phyloP scores from a whole-genome alignment of 2,888 invertebrate genomes.

The Ashinkailepas kermadecensis region DNA sequence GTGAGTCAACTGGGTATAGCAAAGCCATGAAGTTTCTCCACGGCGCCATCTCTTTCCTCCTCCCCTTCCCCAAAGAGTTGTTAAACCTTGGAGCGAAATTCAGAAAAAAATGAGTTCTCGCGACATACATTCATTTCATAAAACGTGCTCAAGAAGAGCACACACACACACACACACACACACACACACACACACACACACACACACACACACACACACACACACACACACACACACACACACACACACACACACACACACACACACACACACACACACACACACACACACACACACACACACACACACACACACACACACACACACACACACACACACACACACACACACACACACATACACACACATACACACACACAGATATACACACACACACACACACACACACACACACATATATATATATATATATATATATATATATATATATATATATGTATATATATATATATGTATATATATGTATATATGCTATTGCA shows the following conservation, averaged over 20 bases:
- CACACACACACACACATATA: neutral
- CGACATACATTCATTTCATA: too few species aligned
- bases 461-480: neutral
- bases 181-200: neutral
- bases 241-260: neutral
- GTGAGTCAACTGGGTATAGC: too few species aligned
- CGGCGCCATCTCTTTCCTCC: too few species aligned
- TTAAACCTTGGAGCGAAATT: too few species aligned
- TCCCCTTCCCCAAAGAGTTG: too few species aligned
- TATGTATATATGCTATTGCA: too few species aligned
- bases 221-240: slow-evolving; percentile 1
- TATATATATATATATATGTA: slow-evolving; percentile 20
- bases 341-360: slow-evolving; percentile 9
- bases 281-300: neutral
- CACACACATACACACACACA: neutral
- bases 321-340: neutral
- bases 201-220: slow-evolving; percentile 3
- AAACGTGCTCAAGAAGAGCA: too few species aligned
- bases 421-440: slow-evolving; percentile 18
- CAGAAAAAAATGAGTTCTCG: too few species aligned
- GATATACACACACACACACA: too few species aligned
- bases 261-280: neutral
- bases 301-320: neutral
- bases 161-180: too few species aligned
- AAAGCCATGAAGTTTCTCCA: too few species aligned